Percentiles rank a stretch among this genome's conserved stretches.
These are phyloP conservation scores for Ammodramus savannarum DNA, from an alignment of 2,113 vertebrate genomes.

Conservation along the genomic window DNA sequence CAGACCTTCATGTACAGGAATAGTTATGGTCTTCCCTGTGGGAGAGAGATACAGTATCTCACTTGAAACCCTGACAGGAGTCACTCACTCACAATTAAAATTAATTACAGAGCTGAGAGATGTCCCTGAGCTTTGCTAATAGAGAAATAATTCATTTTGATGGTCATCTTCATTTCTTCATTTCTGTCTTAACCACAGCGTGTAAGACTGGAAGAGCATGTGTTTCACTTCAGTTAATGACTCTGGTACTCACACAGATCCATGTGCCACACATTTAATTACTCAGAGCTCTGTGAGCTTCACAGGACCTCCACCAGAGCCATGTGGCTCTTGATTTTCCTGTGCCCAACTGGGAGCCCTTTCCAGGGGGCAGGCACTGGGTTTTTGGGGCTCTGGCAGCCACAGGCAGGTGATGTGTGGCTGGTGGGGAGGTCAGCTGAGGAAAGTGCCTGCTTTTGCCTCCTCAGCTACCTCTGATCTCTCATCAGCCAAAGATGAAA, in stretches of 20 bases:
- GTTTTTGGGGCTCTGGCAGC: neutral
- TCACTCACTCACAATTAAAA: conserved; percentile 41
- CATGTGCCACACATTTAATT: neutral
- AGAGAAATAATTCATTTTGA: conserved; percentile 58
- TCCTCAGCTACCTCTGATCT: neutral
- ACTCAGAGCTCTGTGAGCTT: conserved; percentile 2
- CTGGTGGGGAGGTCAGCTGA: neutral
- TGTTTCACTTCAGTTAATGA: conserved; percentile 42
- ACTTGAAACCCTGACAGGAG: neutral
- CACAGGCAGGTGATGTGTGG: rapidly evolving
- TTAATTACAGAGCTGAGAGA: conserved; percentile 19
- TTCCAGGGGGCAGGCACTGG: neutral
- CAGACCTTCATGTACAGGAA: neutral
- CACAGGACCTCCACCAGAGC: neutral
- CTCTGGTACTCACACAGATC: neutral
- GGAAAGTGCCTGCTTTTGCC: neutral
- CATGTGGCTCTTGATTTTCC: neutral
- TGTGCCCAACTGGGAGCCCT: neutral
- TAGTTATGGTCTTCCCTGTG: neutral
- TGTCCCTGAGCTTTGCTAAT: conserved; percentile 29
- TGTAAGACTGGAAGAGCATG: conserved; percentile 14
- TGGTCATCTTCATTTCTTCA: conserved; percentile 50
- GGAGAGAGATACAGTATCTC: neutral
- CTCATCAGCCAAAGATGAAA: neutral
- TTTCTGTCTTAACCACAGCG: conserved; percentile 18